A percentile compares a stretch with the other conserved stretches of the same genome.
Evolutionary conservation across 2,113 vertebrate genomes (phyloP).

Genomic region (Promerops cafer): DNA sequence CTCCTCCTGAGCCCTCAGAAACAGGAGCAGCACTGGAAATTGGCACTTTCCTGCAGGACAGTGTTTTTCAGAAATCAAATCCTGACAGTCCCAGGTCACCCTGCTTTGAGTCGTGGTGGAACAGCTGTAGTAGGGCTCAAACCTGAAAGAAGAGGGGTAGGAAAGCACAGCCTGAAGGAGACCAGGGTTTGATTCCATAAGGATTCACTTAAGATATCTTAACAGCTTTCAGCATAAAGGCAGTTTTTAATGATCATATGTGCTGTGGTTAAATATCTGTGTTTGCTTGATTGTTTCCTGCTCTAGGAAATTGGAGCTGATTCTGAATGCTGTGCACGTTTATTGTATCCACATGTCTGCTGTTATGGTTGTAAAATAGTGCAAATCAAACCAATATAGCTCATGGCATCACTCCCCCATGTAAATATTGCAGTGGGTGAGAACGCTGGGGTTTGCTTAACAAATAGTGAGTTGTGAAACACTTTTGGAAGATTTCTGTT

Average conservation of each 20-base stretch:
- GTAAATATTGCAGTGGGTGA: background rate
- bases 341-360: background rate
- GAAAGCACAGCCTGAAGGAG: background rate
- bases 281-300: background rate
- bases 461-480: background rate
- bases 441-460: background rate
- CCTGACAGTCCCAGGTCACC: background rate
- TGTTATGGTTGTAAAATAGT: background rate
- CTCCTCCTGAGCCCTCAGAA: background rate
- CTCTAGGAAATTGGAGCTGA: background rate
- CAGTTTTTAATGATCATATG: background rate
- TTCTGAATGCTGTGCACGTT: background rate
- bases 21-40: background rate
- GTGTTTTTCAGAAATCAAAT: background rate
- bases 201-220: background rate
- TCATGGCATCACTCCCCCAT: background rate
- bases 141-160: background rate
- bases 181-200: rapidly evolving
- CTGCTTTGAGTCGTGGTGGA: rapidly evolving
- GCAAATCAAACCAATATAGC: background rate
- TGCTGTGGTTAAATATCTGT: background rate
- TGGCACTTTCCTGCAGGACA: background rate
- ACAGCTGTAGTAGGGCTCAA: background rate
- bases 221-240: background rate
- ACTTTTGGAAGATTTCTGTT: background rate